A percentile compares a stretch with the other conserved stretches of the same genome.
Conservation (phyloP, 2,888 invertebrate species). For the Polia nebulosa region DNA sequence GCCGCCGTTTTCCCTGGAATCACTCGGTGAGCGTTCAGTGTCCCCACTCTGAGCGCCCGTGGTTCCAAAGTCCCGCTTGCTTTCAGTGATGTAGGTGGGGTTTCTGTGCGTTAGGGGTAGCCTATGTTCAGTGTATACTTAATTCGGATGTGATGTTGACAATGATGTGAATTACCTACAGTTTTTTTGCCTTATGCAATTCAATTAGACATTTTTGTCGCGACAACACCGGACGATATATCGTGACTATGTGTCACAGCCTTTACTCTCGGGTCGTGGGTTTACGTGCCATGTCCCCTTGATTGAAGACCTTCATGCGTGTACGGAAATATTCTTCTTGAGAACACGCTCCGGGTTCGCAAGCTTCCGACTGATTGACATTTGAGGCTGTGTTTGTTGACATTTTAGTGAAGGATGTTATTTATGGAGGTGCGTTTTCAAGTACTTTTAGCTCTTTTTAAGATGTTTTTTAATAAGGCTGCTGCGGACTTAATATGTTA, state of each 20-base stretch:
- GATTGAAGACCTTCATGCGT: constrained; percentile 61
- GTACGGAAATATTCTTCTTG: constrained; percentile 53
- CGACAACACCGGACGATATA: background rate
- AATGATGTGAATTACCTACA: too few relatives aligned
- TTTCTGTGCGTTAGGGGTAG: too few relatives aligned
- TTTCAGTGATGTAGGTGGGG: too few relatives aligned
- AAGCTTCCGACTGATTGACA: constrained; percentile 30
- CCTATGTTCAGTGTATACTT: too few relatives aligned
- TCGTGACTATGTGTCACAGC: background rate
- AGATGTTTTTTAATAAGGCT: background rate
- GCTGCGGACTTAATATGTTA: background rate
- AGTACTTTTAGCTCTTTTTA: background rate
- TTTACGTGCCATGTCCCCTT: constrained; percentile 62
- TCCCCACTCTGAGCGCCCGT: too few relatives aligned
- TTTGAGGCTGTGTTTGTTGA: constrained; percentile 17
- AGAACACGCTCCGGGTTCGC: constrained; percentile 7
- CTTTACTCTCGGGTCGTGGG: constrained; percentile 43
- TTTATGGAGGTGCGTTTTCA: background rate
- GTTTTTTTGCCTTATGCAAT: background rate
- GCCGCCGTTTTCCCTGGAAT: too few relatives aligned
- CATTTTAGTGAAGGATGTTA: constrained; percentile 10
- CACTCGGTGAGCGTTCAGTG: too few relatives aligned
- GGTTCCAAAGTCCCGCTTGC: too few relatives aligned
- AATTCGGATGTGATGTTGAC: too few relatives aligned
- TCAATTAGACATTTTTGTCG: background rate